Evolutionary conservation across 2,888 invertebrate genomes (phyloP).

Genomic region (Geotrupes spiniger): DNA sequence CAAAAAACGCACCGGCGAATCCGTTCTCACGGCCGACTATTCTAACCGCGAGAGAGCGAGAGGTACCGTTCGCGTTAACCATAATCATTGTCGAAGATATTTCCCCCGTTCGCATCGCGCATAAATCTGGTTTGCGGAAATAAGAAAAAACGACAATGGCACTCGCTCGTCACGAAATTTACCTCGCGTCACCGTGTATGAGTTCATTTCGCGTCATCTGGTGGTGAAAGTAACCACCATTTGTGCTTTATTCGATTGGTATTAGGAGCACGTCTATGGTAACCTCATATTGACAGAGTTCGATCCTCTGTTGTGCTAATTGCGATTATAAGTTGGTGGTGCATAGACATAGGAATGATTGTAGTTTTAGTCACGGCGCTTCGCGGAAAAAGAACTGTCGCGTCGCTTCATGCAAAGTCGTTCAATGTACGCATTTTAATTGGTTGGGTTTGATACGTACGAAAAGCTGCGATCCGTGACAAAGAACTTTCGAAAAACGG

Average conservation of each 20-base stretch:
- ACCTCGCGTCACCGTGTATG: too few species aligned
- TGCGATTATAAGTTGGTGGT: too few species aligned
- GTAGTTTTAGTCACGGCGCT: not conserved
- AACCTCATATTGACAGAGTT: too few species aligned
- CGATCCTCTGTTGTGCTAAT: too few species aligned
- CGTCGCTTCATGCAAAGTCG: not conserved
- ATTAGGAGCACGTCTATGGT: too few species aligned
- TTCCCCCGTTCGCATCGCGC: not conserved
- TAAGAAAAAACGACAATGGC: slow-evolving; percentile 1
- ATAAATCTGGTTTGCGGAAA: slow-evolving; percentile 4
- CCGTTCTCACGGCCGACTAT: slow-evolving; percentile 18
- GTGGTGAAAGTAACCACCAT: too few species aligned
- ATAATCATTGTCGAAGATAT: slow-evolving; percentile 10
- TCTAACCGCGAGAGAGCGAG: slow-evolving; percentile 6
- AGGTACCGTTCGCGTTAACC: slow-evolving; percentile 14
- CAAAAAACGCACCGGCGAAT: slow-evolving; percentile 1
- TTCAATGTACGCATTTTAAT: not conserved
- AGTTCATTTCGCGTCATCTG: too few species aligned
- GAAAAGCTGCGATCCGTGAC: not conserved
- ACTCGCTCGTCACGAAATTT: not conserved
- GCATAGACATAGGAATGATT: not conserved
- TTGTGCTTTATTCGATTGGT: too few species aligned
- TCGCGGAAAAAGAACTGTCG: not conserved
- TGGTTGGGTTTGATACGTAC: too few species aligned
- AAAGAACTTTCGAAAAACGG: slow-evolving; percentile 10